A percentile compares a stretch with the other conserved stretches of the same genome.
Evolutionary conservation across 2,888 invertebrate genomes (phyloP).

Genomic region (Phlogophora meticulosa): DNA sequence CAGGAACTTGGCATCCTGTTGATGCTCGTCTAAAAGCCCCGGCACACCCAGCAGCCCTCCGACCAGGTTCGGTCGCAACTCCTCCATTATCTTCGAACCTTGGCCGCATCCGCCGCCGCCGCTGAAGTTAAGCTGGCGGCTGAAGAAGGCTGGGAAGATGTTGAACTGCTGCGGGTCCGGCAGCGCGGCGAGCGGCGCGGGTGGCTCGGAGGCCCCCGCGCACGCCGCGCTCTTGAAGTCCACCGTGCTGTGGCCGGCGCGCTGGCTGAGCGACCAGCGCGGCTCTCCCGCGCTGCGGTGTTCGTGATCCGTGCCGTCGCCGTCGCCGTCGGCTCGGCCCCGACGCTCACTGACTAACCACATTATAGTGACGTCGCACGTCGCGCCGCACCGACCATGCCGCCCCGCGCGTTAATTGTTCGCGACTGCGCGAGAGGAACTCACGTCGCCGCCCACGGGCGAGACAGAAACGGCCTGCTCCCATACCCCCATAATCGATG

Average conservation of each 20-base stretch:
- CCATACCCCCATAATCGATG: conserved; percentile 88
- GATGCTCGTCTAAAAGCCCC: conserved; percentile 95
- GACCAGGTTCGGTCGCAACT: conserved; percentile 95
- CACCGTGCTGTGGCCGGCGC: conserved; percentile 94
- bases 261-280: conserved; percentile 88
- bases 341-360: conserved; percentile 93
- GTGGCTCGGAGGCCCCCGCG: conserved; percentile 90
- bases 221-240: conserved; percentile 96
- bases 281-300: conserved; percentile 83
- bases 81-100: conserved; percentile 96
- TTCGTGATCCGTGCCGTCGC: conserved; percentile 87
- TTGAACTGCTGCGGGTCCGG: conserved; percentile 96
- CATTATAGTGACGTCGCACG: conserved; percentile 91
- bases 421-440: conserved; percentile 88
- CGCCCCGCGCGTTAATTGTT: conserved; percentile 89
- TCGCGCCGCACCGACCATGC: conserved; percentile 82
- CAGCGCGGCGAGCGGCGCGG: conserved; percentile 91
- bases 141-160: conserved; percentile 97
- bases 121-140: conserved; percentile 96
- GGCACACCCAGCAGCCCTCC: conserved; percentile 95
- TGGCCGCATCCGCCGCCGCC: conserved; percentile 93
- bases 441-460: conserved; percentile 85
- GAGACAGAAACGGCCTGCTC: conserved; percentile 85
- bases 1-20: conserved; percentile 90
- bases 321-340: conserved; percentile 91